These are phyloP conservation scores for Eudasyphora cyanicolor DNA, from an alignment of 2,888 invertebrate genomes.

Conservation along the genomic window DNA sequence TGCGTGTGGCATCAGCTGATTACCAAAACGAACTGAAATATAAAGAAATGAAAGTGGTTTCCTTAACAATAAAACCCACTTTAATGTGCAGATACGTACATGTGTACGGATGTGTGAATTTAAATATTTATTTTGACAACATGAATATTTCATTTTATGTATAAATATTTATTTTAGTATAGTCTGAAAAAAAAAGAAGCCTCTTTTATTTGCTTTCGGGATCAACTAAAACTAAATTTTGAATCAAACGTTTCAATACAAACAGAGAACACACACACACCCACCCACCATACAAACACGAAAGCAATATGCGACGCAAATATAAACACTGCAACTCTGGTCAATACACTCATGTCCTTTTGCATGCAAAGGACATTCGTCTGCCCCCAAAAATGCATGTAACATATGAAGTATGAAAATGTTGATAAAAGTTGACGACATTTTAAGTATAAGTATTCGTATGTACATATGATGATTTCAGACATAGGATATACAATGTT, in stretches of 20 bases:
- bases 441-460: too few species aligned
- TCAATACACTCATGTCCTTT: neutral
- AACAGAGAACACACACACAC: neutral
- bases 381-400: too few species aligned
- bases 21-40: too few species aligned
- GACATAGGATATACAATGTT: too few species aligned
- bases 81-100: neutral
- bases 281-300: neutral
- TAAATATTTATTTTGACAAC: constrained; percentile 42
- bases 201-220: constrained; percentile 6
- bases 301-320: neutral
- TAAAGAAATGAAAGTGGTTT: too few species aligned
- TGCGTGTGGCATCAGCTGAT: too few species aligned
- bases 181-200: neutral
- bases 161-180: constrained; percentile 39
- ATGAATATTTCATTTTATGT: constrained; percentile 46
- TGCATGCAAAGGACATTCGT: neutral
- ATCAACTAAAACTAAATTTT: constrained; percentile 24
- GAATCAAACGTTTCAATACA: constrained; percentile 5
- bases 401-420: too few species aligned
- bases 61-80: neutral
- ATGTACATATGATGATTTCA: too few species aligned
- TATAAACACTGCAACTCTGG: neutral
- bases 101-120: neutral
- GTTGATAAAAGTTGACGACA: too few species aligned